A percentile compares a stretch with the other conserved stretches of the same genome.
phyloP scores from a whole-genome alignment of 2,113 vertebrate genomes.

The Psilopogon haemacephalus region DNA sequence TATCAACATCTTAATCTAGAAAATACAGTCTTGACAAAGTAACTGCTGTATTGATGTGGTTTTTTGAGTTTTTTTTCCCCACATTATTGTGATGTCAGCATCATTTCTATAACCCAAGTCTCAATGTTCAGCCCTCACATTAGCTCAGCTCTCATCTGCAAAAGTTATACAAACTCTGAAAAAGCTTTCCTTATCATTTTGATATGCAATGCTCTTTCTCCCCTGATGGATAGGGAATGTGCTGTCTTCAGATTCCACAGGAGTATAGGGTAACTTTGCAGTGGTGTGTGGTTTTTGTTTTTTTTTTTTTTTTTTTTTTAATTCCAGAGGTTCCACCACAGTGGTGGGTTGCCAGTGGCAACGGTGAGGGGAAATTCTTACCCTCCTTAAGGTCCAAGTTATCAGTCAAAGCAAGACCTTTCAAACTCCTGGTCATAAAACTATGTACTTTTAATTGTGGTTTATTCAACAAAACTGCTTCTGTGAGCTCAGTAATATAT shows the following conservation, averaged over 20 bases:
- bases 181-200: not conserved
- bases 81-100: not conserved
- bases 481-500: not conserved
- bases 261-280: not conserved
- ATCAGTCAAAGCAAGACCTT: not conserved
- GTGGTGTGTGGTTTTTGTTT: not conserved
- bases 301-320: not conserved
- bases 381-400: not conserved
- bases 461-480: not conserved
- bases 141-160: not conserved
- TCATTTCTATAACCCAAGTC: not conserved
- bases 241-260: not conserved
- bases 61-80: not conserved
- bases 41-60: not conserved
- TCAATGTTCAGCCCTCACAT: not conserved
- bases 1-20: conserved; percentile 24
- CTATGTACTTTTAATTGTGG: not conserved
- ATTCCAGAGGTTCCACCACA: not conserved
- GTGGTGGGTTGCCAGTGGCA: not conserved
- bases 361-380: not conserved
- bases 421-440: not conserved
- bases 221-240: not conserved
- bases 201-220: not conserved
- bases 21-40: not conserved
- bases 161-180: not conserved